Base-by-base conservation (phyloP, 2,888 invertebrate genomes). In the Incurvaria masculella region DNA sequence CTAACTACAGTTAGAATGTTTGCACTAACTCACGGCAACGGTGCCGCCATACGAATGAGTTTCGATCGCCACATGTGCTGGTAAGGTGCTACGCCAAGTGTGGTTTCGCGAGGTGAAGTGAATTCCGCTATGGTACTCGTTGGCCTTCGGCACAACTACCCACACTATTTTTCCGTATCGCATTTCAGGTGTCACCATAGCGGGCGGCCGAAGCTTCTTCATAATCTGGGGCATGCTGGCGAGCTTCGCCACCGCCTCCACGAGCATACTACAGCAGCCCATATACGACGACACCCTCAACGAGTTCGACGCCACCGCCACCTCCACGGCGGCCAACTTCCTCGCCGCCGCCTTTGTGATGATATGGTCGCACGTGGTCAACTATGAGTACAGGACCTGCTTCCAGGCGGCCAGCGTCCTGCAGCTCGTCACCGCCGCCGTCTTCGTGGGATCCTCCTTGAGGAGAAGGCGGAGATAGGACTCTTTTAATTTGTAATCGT, bases 221-320 rank as follows among this genome's bases (percentile, higher is more conserved):
- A 65, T 73, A 0, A 63, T 76, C 1, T 75, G 73, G 72, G 73
- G 76, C 52, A 70, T 74, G 65, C 62, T 73, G 21, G 69, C 74
- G 11, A 71, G 72, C 48, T 68, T 73, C 53, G 61, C 78, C 1
- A 69, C 72, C 1, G 72, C 72, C 0, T 69, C 73, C 0, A 61
- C 69, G 18, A 64, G 64, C 52, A 68, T 78, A 2, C 63, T 76
- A 2, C 72, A 70, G 21, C 75, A 74, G 44, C 76, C 78, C 0
- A 53, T 76, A 0, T 74, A 71, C 63, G 72, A 70, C 53, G 69
- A 67, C 44, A 69, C 72, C 0, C 56, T 75, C 3, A 74, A 74
- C 57, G 76, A 79, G 16, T 76, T 78, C 59, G 72, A 76, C 48
- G 68, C 70, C 0, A 76, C 75, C 0, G 78, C 76, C 4, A 76